Percentiles rank a stretch among this genome's conserved stretches.
Conservation (phyloP, 2,888 invertebrate genomes). For the Rhagonycha lutea region DNA sequence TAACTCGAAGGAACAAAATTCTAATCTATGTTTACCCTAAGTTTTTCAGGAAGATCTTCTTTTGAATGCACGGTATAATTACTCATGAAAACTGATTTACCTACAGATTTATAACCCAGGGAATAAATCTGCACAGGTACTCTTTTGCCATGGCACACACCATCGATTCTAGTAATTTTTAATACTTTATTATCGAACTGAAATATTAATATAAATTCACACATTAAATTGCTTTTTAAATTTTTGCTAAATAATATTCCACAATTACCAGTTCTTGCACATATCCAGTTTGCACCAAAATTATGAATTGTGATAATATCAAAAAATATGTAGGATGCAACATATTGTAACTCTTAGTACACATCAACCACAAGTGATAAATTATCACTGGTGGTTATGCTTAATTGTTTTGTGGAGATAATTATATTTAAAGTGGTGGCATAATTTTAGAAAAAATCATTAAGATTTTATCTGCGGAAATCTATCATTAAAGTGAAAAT, state of each 20-base stretch:
- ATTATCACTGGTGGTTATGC: background rate
- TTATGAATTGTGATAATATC: background rate
- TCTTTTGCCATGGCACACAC: background rate
- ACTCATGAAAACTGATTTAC: background rate
- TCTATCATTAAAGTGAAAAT: background rate
- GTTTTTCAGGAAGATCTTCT: background rate
- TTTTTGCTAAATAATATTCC: background rate
- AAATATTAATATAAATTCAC: background rate
- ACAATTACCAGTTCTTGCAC: background rate
- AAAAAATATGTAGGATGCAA: background rate
- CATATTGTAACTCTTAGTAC: background rate
- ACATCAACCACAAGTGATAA: background rate
- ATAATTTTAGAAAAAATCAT: background rate
- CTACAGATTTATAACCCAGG: background rate
- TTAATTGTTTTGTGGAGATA: background rate
- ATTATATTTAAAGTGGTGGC: background rate
- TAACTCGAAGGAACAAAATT: background rate
- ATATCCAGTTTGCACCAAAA: background rate
- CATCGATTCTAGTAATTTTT: background rate
- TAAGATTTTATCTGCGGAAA: background rate
- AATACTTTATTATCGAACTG: background rate
- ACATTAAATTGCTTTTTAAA: too few relatives aligned
- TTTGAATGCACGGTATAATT: background rate
- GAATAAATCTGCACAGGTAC: background rate
- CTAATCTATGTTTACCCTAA: background rate